Conservation (phyloP, 2,888 invertebrate genomes). For the Mellilla xanthometata region DNA sequence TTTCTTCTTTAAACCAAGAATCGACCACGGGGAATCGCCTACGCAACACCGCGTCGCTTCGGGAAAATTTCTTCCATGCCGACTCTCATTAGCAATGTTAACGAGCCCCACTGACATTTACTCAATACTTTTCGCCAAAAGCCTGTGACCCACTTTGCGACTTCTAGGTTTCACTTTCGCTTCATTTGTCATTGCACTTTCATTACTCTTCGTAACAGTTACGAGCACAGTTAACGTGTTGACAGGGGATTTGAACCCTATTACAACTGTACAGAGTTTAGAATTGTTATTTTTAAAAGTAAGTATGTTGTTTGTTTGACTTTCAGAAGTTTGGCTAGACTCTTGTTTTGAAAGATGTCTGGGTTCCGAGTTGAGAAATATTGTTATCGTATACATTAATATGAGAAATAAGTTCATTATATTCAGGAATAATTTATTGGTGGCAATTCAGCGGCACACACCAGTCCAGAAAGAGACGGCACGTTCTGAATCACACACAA, state of each 20-base stretch:
- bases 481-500: no score
- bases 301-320: constrained; percentile 10
- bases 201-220: constrained; percentile 40
- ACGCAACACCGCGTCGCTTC: not conserved
- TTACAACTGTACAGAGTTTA: not conserved
- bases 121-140: constrained; percentile 24
- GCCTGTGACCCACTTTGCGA: constrained; percentile 36
- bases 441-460: no score
- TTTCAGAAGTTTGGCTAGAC: constrained; percentile 12
- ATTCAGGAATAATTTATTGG: no score
- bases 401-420: no score
- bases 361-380: no score
- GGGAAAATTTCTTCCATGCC: constrained; percentile 3
- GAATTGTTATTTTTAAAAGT: not conserved
- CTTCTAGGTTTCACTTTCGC: constrained; percentile 41
- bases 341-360: not conserved
- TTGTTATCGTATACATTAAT: no score
- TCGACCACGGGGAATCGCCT: not conserved
- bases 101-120: constrained; percentile 16
- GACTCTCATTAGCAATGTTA: constrained; percentile 23
- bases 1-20: no score
- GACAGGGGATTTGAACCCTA: constrained; percentile 14
- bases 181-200: constrained; percentile 49
- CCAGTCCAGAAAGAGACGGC: no score
- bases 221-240: constrained; percentile 17